Percentiles rank a stretch among this genome's conserved stretches.
These are phyloP conservation scores for Noctua fimbriata DNA, from an alignment of 2,888 invertebrate species.

Conservation along the genomic window DNA sequence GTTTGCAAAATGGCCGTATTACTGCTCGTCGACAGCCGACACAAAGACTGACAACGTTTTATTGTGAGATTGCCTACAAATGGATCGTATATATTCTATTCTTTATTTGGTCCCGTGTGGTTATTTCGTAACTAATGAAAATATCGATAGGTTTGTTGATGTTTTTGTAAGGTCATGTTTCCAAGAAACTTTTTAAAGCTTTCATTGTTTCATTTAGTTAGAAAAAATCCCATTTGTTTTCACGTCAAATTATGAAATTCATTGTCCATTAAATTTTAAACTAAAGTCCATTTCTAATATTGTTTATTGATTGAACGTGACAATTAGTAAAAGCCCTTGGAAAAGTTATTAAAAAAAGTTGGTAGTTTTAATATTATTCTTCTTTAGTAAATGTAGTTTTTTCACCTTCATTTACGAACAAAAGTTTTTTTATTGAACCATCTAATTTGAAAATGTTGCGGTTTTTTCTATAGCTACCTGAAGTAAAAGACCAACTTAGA, in stretches of 20 bases:
- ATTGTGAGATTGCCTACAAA: slow-evolving; percentile 87
- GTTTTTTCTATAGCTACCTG: background rate
- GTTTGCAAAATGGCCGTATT: slow-evolving; percentile 83
- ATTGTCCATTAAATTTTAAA: slow-evolving; percentile 3
- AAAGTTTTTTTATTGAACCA: background rate
- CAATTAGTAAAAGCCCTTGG: slow-evolving; percentile 2
- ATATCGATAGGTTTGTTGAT: slow-evolving; percentile 30
- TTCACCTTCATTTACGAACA: background rate
- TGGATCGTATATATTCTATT: slow-evolving; percentile 80
- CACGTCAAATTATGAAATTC: background rate
- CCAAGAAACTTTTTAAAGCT: background rate
- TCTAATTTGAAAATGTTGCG: background rate
- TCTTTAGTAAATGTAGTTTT: background rate
- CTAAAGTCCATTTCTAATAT: slow-evolving; percentile 10
- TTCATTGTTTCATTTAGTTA: background rate
- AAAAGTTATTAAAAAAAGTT: slow-evolving; percentile 12
- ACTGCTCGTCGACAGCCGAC: slow-evolving; percentile 80
- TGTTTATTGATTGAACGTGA: slow-evolving; percentile 17
- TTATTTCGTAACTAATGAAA: slow-evolving; percentile 47
- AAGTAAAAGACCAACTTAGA: background rate
- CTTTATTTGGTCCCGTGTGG: slow-evolving; percentile 69
- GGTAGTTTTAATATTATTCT: background rate
- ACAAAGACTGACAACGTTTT: slow-evolving; percentile 86
- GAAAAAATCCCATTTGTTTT: background rate
- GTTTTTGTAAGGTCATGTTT: background rate